Base-by-base conservation (phyloP, 1,140 invertebrate species). In the Pantala flavescens region DNA sequence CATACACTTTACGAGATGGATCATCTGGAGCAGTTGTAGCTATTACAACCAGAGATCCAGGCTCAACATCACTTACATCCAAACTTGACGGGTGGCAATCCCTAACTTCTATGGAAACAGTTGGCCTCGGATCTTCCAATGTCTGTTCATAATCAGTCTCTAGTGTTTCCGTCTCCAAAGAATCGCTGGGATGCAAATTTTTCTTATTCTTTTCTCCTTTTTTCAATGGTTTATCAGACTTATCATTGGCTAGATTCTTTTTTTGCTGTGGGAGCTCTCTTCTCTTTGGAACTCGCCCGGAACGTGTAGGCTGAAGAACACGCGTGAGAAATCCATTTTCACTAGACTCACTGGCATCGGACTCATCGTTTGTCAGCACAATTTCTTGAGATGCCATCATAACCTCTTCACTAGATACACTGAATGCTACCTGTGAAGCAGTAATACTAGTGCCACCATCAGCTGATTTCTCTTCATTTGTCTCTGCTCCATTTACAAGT, bases 21-120 rank as follows among this genome's bases (percentile, higher is more conserved):
- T 83, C 78, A 0, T 80, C 80, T 0, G 75, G 21, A n/a, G 79
- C 81, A 74, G 82, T 80, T 7, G 82, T 82, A 0, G 82, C 81
- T 11, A 84, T 76, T 74, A 84, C 82, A 2, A 84, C 80, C 11
- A 84, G 76, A 10, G 83, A 83, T 71, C 83, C 83, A 9, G 83
- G 83, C 74, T 83, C 79, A 12, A 83, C 81, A 23, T 81, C 43
- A 75, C 73, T 74, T 2, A 82, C 79, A 73, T 81, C 80, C 28
- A 36, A 5, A 36, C 9, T 36, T 36, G 28, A 36, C 2, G 28
- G 28, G 2, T 2, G 3, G 9, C 28, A 36, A 36, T 36, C 28
- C 28, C 28, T 36, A 2, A 36, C 28, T 9, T 36, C 28, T 36
- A 36, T 36, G 28, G 28, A 36, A 36, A 36, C 28, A 36, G 28